These are phyloP conservation scores for Melanostoma mellinum DNA, from an alignment of 2,888 invertebrate genomes.

Conservation along the genomic window DNA sequence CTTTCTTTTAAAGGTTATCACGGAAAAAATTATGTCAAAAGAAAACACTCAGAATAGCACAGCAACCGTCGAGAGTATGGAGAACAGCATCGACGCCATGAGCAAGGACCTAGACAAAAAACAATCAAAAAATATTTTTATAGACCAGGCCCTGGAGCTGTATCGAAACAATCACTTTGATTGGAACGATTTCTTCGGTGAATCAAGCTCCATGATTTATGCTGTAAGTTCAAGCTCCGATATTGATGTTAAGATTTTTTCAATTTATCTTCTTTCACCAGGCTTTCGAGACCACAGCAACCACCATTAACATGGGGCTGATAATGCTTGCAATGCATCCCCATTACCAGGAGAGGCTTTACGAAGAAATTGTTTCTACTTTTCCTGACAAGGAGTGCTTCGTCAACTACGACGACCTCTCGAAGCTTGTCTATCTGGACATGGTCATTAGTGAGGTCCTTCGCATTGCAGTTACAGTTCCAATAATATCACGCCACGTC, in stretches of 20 bases:
- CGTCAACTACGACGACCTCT: constrained; percentile 70
- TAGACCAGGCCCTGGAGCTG: constrained; percentile 74
- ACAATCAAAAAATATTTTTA: constrained; percentile 73
- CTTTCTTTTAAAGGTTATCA: constrained; percentile 34
- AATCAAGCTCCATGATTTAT: constrained; percentile 73
- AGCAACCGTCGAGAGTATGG: background rate
- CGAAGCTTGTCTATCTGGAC: constrained; percentile 73
- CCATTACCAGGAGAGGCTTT: constrained; percentile 74
- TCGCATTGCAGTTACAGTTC: constrained; percentile 76
- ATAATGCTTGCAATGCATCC: constrained; percentile 76
- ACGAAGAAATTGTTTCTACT: constrained; percentile 74
- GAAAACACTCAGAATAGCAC: constrained; percentile 10
- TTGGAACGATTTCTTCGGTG: constrained; percentile 72
- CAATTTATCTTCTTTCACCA: constrained; percentile 32
- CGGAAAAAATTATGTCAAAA: constrained; percentile 14
- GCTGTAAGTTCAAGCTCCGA: constrained; percentile 65
- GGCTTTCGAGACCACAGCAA: constrained; percentile 76
- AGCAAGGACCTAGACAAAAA: constrained; percentile 46
- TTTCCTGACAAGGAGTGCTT: constrained; percentile 74
- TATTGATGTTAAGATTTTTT: too few species aligned
- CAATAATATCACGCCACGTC: constrained; percentile 72
- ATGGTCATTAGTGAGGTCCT: constrained; percentile 75
- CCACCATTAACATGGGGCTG: constrained; percentile 74
- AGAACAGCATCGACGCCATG: background rate
- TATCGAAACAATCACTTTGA: constrained; percentile 66